These are phyloP conservation scores for Drosophila sp. DNA, from an alignment of 1,140 invertebrate genomes.

Conservation along the genomic window DNA sequence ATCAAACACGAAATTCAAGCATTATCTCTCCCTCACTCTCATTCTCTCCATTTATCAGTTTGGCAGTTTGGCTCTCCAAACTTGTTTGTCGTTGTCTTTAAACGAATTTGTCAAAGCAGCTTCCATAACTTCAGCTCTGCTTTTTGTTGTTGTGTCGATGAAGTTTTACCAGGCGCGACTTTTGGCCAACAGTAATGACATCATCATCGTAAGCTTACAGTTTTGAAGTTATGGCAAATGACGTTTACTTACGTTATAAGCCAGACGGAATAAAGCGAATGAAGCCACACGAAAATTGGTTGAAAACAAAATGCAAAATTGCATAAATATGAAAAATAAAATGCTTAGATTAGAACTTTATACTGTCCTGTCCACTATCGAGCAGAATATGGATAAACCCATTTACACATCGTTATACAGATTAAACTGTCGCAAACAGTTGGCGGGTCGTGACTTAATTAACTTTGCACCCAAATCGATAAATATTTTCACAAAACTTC, in stretches of 20 bases:
- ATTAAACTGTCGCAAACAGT: conserved; percentile 25
- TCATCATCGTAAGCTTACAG: conserved; percentile 79
- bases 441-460: conserved; percentile 58
- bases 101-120: conserved; percentile 79
- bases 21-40: background rate
- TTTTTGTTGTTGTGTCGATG: conserved; percentile 16
- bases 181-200: conserved; percentile 71
- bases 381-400: conserved; percentile 5
- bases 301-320: conserved; percentile 26
- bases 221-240: conserved; percentile 78
- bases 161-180: conserved; percentile 65
- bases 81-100: conserved; percentile 69
- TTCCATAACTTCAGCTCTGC: conserved; percentile 66
- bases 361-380: conserved; percentile 22
- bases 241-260: conserved; percentile 53
- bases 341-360: conserved; percentile 18
- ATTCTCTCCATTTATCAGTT: conserved; percentile 18
- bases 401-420: conserved; percentile 46
- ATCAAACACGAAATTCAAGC: conserved; percentile 13
- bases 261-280: conserved; percentile 20
- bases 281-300: conserved; percentile 13
- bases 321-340: conserved; percentile 15
- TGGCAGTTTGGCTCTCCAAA: conserved; percentile 45
- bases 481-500: conserved; percentile 58
- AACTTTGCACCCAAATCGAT: conserved; percentile 62